These are phyloP conservation scores for Andricus grossulariae DNA, from an alignment of 1,140 invertebrate genomes.

Conservation along the genomic window DNA sequence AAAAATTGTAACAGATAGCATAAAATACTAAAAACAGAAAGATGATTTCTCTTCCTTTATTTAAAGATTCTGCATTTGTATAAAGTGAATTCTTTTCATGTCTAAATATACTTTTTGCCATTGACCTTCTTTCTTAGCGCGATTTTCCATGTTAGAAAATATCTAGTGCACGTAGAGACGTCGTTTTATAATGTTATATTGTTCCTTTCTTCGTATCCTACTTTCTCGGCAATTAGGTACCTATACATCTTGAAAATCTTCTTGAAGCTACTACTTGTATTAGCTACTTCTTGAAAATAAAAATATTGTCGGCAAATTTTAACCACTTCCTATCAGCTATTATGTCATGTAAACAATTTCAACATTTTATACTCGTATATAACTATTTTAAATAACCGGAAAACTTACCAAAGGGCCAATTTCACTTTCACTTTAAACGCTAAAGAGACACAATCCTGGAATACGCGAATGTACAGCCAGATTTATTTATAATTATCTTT, in stretches of 20 bases:
- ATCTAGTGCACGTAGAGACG: slow-evolving; percentile 18
- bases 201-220: slow-evolving; percentile 17
- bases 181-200: slow-evolving; percentile 12
- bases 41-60: too few relatives aligned
- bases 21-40: too few relatives aligned
- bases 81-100: too few relatives aligned
- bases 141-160: slow-evolving; percentile 20
- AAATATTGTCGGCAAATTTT: too few relatives aligned
- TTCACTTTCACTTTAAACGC: slow-evolving; percentile 19
- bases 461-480: not conserved
- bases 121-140: not conserved
- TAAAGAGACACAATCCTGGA: too few relatives aligned
- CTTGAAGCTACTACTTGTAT: not conserved
- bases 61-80: too few relatives aligned
- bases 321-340: too few relatives aligned
- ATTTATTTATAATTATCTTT: not conserved
- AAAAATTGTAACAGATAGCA: too few relatives aligned
- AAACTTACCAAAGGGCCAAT: not conserved
- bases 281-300: not conserved
- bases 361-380: too few relatives aligned
- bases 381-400: too few relatives aligned
- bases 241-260: not conserved
- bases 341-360: too few relatives aligned
- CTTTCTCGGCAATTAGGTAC: slow-evolving; percentile 27
- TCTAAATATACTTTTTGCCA: not conserved